phyloP scores from a whole-genome alignment of 2,113 vertebrate genomes.

The Myotis davidii region DNA sequence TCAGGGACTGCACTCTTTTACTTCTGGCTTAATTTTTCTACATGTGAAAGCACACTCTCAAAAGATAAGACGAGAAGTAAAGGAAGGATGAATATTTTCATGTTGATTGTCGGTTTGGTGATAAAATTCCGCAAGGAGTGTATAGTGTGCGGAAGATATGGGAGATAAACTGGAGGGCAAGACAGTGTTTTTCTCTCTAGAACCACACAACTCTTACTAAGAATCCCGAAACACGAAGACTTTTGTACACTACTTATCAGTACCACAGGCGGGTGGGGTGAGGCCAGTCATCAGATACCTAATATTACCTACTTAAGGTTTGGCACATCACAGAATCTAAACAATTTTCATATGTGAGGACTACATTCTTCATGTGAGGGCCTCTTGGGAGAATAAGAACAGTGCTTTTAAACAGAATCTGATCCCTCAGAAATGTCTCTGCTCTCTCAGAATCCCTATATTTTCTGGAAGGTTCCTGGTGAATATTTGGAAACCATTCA shows the following conservation, averaged over 20 bases:
- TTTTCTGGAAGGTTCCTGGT: background rate
- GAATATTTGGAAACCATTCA: background rate
- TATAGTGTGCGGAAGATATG: background rate
- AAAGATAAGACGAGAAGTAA: background rate
- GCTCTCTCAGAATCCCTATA: background rate
- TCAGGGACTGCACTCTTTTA: background rate
- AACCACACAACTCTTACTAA: background rate
- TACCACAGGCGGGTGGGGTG: background rate
- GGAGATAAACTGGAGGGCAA: background rate
- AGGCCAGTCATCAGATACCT: background rate
- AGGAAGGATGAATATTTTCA: background rate
- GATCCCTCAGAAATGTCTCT: background rate
- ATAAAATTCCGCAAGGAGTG: background rate
- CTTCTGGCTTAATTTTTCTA: constrained; percentile 1
- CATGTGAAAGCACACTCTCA: background rate
- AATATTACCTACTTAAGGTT: background rate
- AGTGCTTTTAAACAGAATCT: background rate
- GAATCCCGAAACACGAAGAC: background rate
- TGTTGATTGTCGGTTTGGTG: background rate
- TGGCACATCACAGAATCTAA: background rate
- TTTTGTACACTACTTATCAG: background rate
- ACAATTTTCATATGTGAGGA: background rate
- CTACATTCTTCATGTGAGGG: background rate
- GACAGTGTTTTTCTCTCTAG: background rate
- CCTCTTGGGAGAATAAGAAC: background rate